Percentiles rank a stretch among this genome's conserved stretches.
These are phyloP conservation scores for Synergus japonicus DNA, from an alignment of 2,888 invertebrate genomes.

Conservation along the genomic window DNA sequence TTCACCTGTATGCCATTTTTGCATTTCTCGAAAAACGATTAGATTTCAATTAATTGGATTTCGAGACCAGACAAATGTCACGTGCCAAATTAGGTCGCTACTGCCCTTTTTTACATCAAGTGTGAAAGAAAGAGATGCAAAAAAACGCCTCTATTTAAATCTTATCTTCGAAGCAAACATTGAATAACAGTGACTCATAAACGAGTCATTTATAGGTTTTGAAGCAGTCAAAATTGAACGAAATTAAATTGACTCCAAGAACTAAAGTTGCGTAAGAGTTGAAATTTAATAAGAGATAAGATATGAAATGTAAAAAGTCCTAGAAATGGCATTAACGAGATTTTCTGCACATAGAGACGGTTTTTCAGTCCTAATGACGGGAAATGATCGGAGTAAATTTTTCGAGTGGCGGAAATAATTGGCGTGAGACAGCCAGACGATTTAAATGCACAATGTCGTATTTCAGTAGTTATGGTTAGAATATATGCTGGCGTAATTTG, in stretches of 20 bases:
- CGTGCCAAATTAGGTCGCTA: no score
- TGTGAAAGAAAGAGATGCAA: no score
- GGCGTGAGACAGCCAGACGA: conserved; percentile 26
- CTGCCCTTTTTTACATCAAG: no score
- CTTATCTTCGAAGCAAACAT: neutral
- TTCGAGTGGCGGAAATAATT: conserved; percentile 20
- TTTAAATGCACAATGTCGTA: conserved; percentile 8
- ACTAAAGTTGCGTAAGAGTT: neutral
- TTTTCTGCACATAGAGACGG: neutral
- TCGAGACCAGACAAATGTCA: neutral
- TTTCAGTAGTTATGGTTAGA: conserved; percentile 1
- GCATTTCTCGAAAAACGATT: conserved; percentile 11
- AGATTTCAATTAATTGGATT: neutral
- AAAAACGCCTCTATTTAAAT: neutral
- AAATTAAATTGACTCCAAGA: neutral
- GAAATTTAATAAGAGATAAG: neutral
- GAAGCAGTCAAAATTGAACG: neutral
- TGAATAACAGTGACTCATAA: neutral
- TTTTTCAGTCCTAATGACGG: conserved; percentile 4
- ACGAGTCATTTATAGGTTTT: neutral
- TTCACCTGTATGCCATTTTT: neutral
- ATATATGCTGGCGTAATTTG: neutral
- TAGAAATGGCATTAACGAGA: neutral
- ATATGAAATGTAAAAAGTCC: neutral
- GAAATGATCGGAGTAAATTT: conserved; percentile 22